phyloP scores from a whole-genome alignment of 2,797 vertebrate genomes.

The Coregonus sp. region DNA sequence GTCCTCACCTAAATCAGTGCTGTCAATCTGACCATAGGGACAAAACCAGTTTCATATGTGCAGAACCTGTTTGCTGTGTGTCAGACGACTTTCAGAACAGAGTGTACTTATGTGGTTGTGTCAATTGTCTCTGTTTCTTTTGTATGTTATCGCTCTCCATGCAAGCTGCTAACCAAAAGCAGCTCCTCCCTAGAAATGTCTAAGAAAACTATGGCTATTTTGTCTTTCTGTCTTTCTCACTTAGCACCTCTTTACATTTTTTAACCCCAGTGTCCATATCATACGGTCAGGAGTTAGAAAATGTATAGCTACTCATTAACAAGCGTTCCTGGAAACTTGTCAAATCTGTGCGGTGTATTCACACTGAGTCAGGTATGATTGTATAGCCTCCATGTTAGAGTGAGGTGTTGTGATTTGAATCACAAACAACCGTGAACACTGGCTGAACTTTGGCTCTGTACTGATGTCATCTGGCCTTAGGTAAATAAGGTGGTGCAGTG shows the following conservation, averaged over 20 bases:
- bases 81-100: constrained; percentile 64
- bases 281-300: too few relatives aligned
- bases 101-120: constrained; percentile 16
- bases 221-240: not conserved
- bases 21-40: constrained; percentile 18
- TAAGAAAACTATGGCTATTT: too few relatives aligned
- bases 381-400: constrained; percentile 1
- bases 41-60: constrained; percentile 65
- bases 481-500: constrained; percentile 24
- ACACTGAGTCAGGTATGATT: not conserved
- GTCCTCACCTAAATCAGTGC: constrained; percentile 26
- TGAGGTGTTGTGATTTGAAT: constrained; percentile 54
- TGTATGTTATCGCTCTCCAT: not conserved
- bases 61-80: constrained; percentile 62
- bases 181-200: not conserved
- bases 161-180: not conserved
- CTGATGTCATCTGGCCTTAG: constrained; percentile 34
- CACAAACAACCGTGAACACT: not conserved
- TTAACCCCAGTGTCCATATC: too few relatives aligned
- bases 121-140: constrained; percentile 1
- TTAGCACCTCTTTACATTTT: not conserved
- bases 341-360: not conserved
- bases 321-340: not conserved
- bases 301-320: too few relatives aligned
- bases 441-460: constrained; percentile 41